These are phyloP conservation scores for Plebejus melissa DNA, from an alignment of 2,888 invertebrate species.

Conservation along the genomic window DNA sequence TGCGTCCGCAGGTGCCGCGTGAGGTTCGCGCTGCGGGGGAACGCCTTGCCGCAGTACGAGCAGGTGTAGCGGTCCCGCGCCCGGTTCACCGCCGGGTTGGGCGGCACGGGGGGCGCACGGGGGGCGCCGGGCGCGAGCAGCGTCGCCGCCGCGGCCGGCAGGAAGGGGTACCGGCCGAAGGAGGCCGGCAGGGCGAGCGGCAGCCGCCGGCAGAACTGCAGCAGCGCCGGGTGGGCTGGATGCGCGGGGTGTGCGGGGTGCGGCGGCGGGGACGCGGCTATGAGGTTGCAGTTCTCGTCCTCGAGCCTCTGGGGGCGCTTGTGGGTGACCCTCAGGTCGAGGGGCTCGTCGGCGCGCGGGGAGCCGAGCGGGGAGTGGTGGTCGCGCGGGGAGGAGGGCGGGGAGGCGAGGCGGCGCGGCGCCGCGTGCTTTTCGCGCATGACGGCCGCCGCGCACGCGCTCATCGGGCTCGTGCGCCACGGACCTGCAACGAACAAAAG, in stretches of 20 bases:
- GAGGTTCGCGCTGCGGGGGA: slow-evolving; percentile 97
- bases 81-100: slow-evolving; percentile 77
- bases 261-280: slow-evolving; percentile 79
- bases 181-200: slow-evolving; percentile 71
- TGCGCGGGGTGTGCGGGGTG: slow-evolving; percentile 81
- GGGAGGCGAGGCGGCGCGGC: slow-evolving; percentile 89
- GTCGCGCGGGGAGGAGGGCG: slow-evolving; percentile 65
- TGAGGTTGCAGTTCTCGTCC: slow-evolving; percentile 93
- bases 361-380: slow-evolving; percentile 77
- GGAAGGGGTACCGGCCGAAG: slow-evolving; percentile 72
- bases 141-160: slow-evolving; percentile 71
- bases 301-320: slow-evolving; percentile 86
- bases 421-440: slow-evolving; percentile 95
- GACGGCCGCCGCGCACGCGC: slow-evolving; percentile 85
- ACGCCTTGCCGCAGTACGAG: slow-evolving; percentile 98
- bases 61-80: slow-evolving; percentile 96
- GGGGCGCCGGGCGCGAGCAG: slow-evolving; percentile 67
- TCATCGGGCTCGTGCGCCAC: slow-evolving; percentile 83
- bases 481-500: slow-evolving; percentile 64
- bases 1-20: slow-evolving; percentile 98
- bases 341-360: slow-evolving; percentile 84
- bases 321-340: slow-evolving; percentile 92
- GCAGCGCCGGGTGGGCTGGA: slow-evolving; percentile 74
- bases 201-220: slow-evolving; percentile 69
- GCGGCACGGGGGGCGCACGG: slow-evolving; percentile 61